Evolutionary conservation across 2,797 vertebrate genomes (phyloP), one percentile per base, ranked within the genome.

Genomic region (Dendrocincla fuliginosa): DNA sequence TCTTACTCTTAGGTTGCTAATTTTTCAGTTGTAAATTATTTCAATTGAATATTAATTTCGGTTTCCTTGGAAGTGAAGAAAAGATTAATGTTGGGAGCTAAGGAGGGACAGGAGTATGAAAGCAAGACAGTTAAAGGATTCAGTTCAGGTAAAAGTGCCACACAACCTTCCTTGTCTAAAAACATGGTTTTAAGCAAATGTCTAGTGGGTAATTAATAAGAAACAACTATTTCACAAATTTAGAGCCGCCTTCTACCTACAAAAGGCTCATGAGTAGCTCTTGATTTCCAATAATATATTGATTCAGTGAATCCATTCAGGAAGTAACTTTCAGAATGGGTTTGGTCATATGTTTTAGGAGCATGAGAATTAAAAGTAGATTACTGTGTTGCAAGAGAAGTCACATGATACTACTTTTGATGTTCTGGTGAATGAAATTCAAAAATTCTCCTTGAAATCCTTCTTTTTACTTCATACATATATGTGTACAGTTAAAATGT

Each of bases 11-110:
- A 56, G 4, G 8, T 42, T 74, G 27, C 8, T 68, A 55, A 27
- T 68, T 93, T 88, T 82, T 60, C 32, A 76, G 14, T 55, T 79
- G 10, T n/a, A 76, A 88, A 56, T 63, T 76, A 69, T 91, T 83
- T 80, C 77, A 85, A 16, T 4, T 33, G 16, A 90, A 28, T 33
- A 57, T 71, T 82, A 63, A 42, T 76, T 80, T 68, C 19, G 30
- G 12, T 71, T 84, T 81, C 23, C 65, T 74, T 80, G 55, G 53
- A 92, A 63, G 9, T 57, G 71, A 68, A 68, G 49, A 41, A 64
- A 33, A 80, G 6, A 28, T 55, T 63, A 63, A 63, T 68, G 8
- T 61, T 75, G 35, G 71, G 24, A 79, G 11, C 20, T 88, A 68
- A 32, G 5, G 32, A 55, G 18, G 49, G 19, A n/a, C 52, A 39